phyloP scores from a whole-genome alignment of 2,113 vertebrate genomes.

The Cinclus cinclus region DNA sequence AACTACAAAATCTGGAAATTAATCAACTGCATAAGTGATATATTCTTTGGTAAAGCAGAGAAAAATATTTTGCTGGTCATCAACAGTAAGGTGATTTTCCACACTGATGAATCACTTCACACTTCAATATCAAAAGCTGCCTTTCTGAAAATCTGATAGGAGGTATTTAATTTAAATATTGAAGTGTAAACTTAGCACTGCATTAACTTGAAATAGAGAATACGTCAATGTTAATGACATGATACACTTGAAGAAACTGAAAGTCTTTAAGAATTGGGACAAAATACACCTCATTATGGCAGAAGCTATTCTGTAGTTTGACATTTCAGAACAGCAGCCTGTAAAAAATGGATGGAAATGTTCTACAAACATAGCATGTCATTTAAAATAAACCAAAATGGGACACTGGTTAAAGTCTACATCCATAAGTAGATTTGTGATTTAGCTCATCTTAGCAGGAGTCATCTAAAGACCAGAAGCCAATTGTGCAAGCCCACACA shows the following conservation, averaged over 20 bases:
- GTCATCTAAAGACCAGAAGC: constrained; percentile 8
- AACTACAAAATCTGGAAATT: not conserved
- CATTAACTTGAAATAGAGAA: not conserved
- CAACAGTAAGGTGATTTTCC: not conserved
- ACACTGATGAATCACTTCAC: not conserved
- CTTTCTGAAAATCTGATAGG: not conserved
- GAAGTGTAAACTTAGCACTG: not conserved
- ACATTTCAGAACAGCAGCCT: not conserved
- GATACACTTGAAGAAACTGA: not conserved
- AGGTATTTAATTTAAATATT: constrained; percentile 12
- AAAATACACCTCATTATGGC: not conserved
- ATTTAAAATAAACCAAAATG: not conserved
- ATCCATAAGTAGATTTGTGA: not conserved
- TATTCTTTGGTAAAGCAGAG: not conserved
- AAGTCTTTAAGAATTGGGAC: not conserved
- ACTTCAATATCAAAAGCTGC: not conserved
- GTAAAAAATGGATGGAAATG: not conserved
- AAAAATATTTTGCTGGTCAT: not conserved
- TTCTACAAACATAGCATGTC: not conserved
- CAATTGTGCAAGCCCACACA: constrained; percentile 42
- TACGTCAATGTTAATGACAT: not conserved
- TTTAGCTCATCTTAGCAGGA: not conserved
- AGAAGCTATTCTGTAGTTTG: not conserved
- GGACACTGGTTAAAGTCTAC: not conserved
- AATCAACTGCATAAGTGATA: not conserved